Conservation (phyloP, 2,113 vertebrate genomes). For the Pomatostomus ruficeps region DNA sequence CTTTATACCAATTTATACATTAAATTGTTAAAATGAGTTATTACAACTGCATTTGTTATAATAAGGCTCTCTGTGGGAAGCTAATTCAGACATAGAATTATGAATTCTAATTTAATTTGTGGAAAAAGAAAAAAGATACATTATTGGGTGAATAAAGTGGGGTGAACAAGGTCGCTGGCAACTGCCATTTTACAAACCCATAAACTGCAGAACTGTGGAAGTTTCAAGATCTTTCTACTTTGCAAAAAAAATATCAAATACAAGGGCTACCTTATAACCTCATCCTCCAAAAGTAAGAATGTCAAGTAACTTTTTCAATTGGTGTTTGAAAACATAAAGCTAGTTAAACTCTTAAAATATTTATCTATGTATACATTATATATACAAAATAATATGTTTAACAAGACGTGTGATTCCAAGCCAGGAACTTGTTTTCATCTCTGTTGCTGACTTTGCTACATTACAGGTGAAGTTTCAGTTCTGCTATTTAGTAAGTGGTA, state of each 20-base stretch:
- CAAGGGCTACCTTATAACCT: neutral
- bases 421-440: neutral
- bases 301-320: neutral
- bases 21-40: slow-evolving; percentile 29
- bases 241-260: neutral
- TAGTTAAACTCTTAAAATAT: neutral
- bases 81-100: slow-evolving; percentile 45
- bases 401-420: neutral
- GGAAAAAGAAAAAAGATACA: slow-evolving; percentile 4
- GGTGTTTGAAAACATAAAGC: neutral
- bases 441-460: neutral
- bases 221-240: neutral
- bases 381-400: neutral
- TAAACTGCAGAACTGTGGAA: neutral
- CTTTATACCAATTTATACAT: slow-evolving; percentile 25
- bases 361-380: neutral
- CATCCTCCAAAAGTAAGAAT: neutral
- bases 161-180: neutral
- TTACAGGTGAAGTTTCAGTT: neutral
- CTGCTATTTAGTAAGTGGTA: neutral
- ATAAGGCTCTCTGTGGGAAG: slow-evolving; percentile 44
- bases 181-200: neutral
- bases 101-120: slow-evolving; percentile 62
- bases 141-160: neutral
- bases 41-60: slow-evolving; percentile 29